A percentile compares a stretch with the other conserved stretches of the same genome.
These are phyloP conservation scores for Diabrotica undecimpunctata DNA, from an alignment of 1,140 invertebrate genomes.

Conservation along the genomic window DNA sequence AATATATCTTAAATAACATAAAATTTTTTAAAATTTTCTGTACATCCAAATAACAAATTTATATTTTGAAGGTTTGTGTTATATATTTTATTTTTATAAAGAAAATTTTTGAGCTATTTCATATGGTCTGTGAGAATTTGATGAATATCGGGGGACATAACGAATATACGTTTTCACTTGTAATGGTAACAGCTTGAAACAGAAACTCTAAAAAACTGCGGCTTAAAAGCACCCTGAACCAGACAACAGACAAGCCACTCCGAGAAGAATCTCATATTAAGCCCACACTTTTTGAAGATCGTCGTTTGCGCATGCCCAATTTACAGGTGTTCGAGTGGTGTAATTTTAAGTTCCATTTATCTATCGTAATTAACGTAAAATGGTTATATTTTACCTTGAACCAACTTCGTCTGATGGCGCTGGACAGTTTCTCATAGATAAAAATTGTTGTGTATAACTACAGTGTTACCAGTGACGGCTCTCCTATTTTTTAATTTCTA, in stretches of 20 bases:
- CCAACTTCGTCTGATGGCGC: neutral
- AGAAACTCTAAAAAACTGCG: too few species aligned
- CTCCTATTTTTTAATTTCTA: too few species aligned
- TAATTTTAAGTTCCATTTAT: slow-evolving; percentile 1
- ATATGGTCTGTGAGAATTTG: too few species aligned
- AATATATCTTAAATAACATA: too few species aligned
- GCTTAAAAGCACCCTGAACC: neutral
- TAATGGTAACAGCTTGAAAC: too few species aligned
- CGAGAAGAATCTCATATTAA: neutral
- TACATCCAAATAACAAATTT: too few species aligned
- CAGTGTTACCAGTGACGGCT: neutral
- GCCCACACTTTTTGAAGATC: neutral
- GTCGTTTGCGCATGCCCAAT: neutral
- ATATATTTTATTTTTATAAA: too few species aligned
- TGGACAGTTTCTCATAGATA: neutral
- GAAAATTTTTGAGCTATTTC: too few species aligned
- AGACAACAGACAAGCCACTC: neutral
- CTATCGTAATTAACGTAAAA: slow-evolving; percentile 3
- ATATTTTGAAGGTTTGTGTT: too few species aligned
- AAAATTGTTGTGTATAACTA: neutral
- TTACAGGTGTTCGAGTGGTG: neutral
- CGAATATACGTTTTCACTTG: too few species aligned
- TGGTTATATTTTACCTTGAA: slow-evolving; percentile 2
- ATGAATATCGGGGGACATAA: too few species aligned
- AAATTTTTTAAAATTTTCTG: too few species aligned